Percentiles rank a stretch among this genome's conserved stretches.
These are phyloP conservation scores for Euplagia quadripunctaria DNA, from an alignment of 2,888 invertebrate species.

Conservation along the genomic window DNA sequence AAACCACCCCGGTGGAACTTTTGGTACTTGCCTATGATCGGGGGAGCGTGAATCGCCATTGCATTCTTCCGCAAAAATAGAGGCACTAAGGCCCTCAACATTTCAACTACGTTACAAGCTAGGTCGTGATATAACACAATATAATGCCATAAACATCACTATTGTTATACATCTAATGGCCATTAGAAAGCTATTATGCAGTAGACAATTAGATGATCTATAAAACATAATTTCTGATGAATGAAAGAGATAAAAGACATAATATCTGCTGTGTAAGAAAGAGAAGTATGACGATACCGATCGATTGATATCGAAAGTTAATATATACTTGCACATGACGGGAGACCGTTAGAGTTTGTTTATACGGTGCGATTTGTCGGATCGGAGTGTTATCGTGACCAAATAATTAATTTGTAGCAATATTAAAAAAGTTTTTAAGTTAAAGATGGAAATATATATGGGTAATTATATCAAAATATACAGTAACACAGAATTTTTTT, in stretches of 20 bases:
- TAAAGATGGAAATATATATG: neutral
- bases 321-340: conserved; percentile 62
- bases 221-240: conserved; percentile 49
- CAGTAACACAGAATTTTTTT: no score
- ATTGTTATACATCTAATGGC: conserved; percentile 41
- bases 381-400: neutral
- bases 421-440: neutral
- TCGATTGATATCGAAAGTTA: conserved; percentile 78
- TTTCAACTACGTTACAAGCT: neutral
- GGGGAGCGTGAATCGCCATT: no score
- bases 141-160: conserved; percentile 11
- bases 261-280: conserved; percentile 47
- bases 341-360: conserved; percentile 61
- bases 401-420: neutral
- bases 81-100: neutral
- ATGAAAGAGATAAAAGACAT: conserved; percentile 38
- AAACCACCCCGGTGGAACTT: no score
- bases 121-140: conserved; percentile 8
- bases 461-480: neutral
- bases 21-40: no score
- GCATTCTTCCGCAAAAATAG: no score
- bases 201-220: conserved; percentile 60
- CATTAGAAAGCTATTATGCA: conserved; percentile 58
- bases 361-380: conserved; percentile 56
- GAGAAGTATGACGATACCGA: conserved; percentile 56